These are phyloP conservation scores for Forbesichthys papilliferus DNA, from an alignment of 2,113 vertebrate genomes.

Conservation along the genomic window DNA sequence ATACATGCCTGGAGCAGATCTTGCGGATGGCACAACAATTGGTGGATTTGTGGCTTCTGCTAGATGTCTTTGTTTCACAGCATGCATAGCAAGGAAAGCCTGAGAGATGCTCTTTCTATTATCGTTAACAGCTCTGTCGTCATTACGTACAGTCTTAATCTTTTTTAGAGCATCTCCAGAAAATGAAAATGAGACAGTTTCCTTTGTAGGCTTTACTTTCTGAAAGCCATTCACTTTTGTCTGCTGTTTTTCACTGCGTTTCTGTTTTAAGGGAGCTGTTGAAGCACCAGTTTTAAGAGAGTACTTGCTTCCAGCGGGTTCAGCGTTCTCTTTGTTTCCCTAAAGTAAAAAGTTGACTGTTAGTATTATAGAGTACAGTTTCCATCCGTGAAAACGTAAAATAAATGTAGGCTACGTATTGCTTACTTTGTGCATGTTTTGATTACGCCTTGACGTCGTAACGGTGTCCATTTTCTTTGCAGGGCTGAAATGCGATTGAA, in stretches of 20 bases:
- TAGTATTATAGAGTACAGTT: not conserved
- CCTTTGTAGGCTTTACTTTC: slow-evolving; percentile 25
- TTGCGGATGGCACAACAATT: slow-evolving; percentile 48
- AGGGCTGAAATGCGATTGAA: slow-evolving; percentile 1
- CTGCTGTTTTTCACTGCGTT: slow-evolving; percentile 35
- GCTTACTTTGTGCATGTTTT: slow-evolving; percentile 43
- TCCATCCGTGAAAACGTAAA: not conserved
- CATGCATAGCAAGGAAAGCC: slow-evolving; percentile 70
- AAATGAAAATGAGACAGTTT: not conserved
- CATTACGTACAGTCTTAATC: slow-evolving; percentile 9
- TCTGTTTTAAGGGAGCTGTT: slow-evolving; percentile 38
- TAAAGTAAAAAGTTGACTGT: slow-evolving; percentile 22
- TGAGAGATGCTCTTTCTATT: slow-evolving; percentile 68
- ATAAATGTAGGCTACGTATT: not conserved
- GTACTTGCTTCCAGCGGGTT: slow-evolving; percentile 50
- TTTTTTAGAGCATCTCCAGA: slow-evolving; percentile 20
- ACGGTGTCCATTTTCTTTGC: slow-evolving; percentile 53
- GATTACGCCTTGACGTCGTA: slow-evolving; percentile 30
- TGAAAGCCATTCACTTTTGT: slow-evolving; percentile 5
- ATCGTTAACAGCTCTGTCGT: slow-evolving; percentile 23
- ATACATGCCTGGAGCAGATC: slow-evolving; percentile 81
- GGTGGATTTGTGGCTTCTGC: slow-evolving; percentile 70
- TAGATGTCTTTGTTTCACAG: slow-evolving; percentile 62
- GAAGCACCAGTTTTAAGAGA: slow-evolving; percentile 23
- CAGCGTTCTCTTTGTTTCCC: slow-evolving; percentile 76